phyloP scores from a whole-genome alignment of 1,140 invertebrate species.

The Penaeus indicus region DNA sequence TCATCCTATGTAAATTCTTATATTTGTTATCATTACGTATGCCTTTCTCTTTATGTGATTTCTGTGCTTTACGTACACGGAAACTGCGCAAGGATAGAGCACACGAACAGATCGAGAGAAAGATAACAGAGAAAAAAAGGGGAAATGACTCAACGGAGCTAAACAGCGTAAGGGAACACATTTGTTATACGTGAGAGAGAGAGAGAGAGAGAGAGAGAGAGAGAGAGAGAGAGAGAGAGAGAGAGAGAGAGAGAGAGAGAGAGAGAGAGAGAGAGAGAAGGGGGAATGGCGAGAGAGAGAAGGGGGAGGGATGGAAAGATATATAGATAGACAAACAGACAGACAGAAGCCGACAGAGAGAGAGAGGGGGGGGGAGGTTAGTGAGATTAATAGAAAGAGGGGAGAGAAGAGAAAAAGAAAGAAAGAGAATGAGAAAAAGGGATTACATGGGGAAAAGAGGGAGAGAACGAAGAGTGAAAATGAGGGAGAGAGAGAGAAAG shows the following conservation, averaged over 20 bases:
- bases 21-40: no score
- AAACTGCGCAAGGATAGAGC: no score
- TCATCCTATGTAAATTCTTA: no score
- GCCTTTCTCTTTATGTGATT: no score
- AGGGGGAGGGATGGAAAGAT: neutral
- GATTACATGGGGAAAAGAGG: neutral
- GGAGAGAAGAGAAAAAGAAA: no score
- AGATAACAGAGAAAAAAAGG: no score
- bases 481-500: neutral
- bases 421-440: neutral
- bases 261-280: neutral
- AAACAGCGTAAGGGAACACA: no score
- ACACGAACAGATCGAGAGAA: no score
- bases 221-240: constrained; percentile 4
- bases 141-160: no score
- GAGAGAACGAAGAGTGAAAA: neutral
- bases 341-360: neutral
- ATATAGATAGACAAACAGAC: neutral
- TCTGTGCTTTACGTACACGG: no score
- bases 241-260: constrained; percentile 8
- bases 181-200: neutral
- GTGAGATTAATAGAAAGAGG: neutral
- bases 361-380: neutral
- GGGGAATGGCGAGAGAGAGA: neutral
- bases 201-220: constrained; percentile 5